A percentile compares a stretch with the other conserved stretches of the same genome.
These are phyloP conservation scores for Gyps fulvus DNA, from an alignment of 2,113 vertebrate species.

Conservation along the genomic window DNA sequence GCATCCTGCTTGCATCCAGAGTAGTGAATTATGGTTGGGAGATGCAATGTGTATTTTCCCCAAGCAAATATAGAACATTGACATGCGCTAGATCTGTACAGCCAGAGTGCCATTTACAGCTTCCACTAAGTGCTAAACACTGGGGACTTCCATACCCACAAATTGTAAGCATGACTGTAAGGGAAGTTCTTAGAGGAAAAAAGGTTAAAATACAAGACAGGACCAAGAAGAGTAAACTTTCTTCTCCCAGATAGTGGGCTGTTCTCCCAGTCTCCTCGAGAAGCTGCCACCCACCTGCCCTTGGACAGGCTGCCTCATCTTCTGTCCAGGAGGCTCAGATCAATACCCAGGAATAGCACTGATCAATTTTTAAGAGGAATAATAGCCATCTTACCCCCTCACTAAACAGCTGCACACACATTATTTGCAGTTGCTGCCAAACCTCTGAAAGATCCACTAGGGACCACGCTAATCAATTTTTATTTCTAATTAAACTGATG, in stretches of 20 bases:
- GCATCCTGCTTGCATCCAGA: neutral
- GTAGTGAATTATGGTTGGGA: neutral
- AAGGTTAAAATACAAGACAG: neutral
- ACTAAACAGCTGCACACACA: neutral
- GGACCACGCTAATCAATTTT: slow-evolving; percentile 39
- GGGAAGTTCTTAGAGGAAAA: neutral
- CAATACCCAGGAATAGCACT: neutral
- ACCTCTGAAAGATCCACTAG: neutral
- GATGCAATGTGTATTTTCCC: neutral
- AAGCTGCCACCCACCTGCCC: neutral
- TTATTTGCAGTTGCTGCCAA: slow-evolving; percentile 20
- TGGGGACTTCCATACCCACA: neutral
- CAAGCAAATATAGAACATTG: neutral
- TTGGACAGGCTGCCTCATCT: neutral
- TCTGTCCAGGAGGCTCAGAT: neutral
- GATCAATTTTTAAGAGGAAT: slow-evolving; percentile 6
- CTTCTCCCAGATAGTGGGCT: neutral
- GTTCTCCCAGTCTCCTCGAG: neutral
- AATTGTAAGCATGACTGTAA: neutral
- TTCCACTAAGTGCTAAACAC: neutral
- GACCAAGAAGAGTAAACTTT: neutral
- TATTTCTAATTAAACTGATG: slow-evolving; percentile 44
- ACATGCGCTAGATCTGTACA: neutral
- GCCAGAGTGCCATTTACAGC: neutral
- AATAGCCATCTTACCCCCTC: neutral